Percentiles rank a stretch among this genome's conserved stretches.
Evolutionary conservation across 2,888 invertebrate species (phyloP).

Genomic region (Rhagium mordax): DNA sequence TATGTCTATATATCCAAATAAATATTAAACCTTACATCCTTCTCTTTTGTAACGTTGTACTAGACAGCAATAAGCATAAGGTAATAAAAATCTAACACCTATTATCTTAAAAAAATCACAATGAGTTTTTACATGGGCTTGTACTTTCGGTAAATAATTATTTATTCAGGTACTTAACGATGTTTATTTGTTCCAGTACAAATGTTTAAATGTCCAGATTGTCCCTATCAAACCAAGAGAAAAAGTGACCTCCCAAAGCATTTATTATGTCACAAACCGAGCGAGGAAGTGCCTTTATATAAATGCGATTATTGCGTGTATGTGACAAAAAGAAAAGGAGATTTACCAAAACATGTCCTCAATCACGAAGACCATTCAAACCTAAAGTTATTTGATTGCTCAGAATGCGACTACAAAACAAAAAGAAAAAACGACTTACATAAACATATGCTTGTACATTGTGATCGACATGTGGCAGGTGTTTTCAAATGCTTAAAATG

Average conservation of each 20-base stretch:
- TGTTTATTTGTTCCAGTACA: slow-evolving; percentile 19
- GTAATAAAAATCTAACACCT: too few species aligned
- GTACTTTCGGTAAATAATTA: too few species aligned
- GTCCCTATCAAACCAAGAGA: slow-evolving; percentile 51
- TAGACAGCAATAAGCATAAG: too few species aligned
- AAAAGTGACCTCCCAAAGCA: slow-evolving; percentile 53
- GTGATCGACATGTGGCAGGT: slow-evolving; percentile 48
- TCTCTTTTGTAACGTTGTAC: too few species aligned
- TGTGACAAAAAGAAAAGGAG: slow-evolving; percentile 52
- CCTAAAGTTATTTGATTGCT: slow-evolving; percentile 39
- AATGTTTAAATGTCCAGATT: slow-evolving; percentile 47
- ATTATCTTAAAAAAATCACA: too few species aligned
- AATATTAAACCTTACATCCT: too few species aligned
- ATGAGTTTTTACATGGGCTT: too few species aligned
- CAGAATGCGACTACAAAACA: slow-evolving; percentile 47
- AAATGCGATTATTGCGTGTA: slow-evolving; percentile 53
- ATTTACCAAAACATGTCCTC: slow-evolving; percentile 48
- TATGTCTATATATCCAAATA: too few species aligned
- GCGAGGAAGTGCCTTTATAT: slow-evolving; percentile 39
- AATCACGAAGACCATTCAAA: slow-evolving; percentile 42
- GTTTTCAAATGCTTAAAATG: slow-evolving; percentile 55
- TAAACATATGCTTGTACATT: slow-evolving; percentile 54
- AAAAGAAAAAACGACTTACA: slow-evolving; percentile 54
- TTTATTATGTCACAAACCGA: slow-evolving; percentile 43
- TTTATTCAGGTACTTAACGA: neutral